Evolutionary conservation across 2,888 invertebrate genomes (phyloP).

Genomic region (Linnaemya vulpina): DNA sequence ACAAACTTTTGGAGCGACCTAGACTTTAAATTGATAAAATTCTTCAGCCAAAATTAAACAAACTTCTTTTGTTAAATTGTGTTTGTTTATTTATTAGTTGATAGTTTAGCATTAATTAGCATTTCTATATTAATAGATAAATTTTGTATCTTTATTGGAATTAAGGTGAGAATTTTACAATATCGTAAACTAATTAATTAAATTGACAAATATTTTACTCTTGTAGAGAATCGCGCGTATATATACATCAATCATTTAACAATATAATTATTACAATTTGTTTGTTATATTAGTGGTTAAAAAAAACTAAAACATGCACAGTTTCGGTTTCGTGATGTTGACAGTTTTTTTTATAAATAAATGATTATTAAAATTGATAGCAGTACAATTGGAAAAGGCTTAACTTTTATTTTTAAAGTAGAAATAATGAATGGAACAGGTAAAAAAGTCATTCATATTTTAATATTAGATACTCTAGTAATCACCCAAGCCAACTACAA

Average conservation of each 20-base stretch:
- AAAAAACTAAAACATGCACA: slow-evolving; percentile 12
- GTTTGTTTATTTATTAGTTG: slow-evolving; percentile 5
- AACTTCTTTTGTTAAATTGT: background rate
- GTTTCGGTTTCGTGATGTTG: slow-evolving; percentile 27
- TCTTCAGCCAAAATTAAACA: background rate
- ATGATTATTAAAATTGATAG: slow-evolving; percentile 18
- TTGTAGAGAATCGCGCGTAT: background rate
- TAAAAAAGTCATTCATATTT: background rate
- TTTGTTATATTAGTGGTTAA: slow-evolving; percentile 14
- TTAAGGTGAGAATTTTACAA: slow-evolving; percentile 35
- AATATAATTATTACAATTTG: slow-evolving; percentile 17
- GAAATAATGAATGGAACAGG: background rate
- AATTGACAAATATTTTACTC: slow-evolving; percentile 7
- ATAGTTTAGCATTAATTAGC: slow-evolving; percentile 37
- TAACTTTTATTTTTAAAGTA: background rate
- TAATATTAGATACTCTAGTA: background rate
- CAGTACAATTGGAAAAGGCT: background rate
- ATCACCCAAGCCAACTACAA: background rate
- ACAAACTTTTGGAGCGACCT: background rate
- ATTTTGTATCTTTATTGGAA: slow-evolving; percentile 16
- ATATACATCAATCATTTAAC: slow-evolving; percentile 14
- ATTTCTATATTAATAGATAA: slow-evolving; percentile 1
- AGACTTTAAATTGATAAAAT: background rate
- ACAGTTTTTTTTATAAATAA: background rate
- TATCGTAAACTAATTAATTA: slow-evolving; percentile 38